These are phyloP conservation scores for Scaptodrosophila lebanonensis DNA, from an alignment of 1,140 invertebrate species.

Conservation along the genomic window DNA sequence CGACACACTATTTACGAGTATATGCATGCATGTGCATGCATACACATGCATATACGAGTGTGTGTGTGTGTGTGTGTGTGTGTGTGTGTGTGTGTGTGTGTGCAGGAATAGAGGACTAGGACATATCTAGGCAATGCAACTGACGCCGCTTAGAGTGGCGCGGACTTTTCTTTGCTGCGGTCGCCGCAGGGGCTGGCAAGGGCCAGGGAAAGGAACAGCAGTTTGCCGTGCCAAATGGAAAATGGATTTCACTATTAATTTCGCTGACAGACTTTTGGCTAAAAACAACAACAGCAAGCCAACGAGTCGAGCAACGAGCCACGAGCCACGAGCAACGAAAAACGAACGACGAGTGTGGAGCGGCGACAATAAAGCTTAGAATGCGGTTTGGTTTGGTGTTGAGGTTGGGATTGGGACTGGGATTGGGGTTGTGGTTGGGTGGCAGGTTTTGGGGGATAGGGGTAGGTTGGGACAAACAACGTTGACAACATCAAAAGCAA, in stretches of 20 bases:
- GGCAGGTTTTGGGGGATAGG: no score
- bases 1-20: no score
- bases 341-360: slow-evolving; percentile 20
- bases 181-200: slow-evolving; percentile 3
- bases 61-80: no score
- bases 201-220: slow-evolving; percentile 5
- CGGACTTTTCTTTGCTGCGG: not conserved
- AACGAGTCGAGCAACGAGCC: not conserved
- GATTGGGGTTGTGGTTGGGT: no score
- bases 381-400: no score
- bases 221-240: slow-evolving; percentile 42
- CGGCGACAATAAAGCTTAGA: not conserved
- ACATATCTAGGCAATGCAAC: no score
- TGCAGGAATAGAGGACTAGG: no score
- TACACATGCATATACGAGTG: no score
- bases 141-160: no score
- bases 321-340: not conserved
- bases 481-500: slow-evolving; percentile 67
- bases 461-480: slow-evolving; percentile 6
- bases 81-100: no score
- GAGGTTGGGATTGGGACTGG: no score
- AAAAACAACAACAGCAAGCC: not conserved
- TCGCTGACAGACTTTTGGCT: slow-evolving; percentile 41
- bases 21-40: no score
- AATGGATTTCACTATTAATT: slow-evolving; percentile 74